Conservation (phyloP, 2,888 invertebrate genomes). For the Nomada hirtipes region DNA sequence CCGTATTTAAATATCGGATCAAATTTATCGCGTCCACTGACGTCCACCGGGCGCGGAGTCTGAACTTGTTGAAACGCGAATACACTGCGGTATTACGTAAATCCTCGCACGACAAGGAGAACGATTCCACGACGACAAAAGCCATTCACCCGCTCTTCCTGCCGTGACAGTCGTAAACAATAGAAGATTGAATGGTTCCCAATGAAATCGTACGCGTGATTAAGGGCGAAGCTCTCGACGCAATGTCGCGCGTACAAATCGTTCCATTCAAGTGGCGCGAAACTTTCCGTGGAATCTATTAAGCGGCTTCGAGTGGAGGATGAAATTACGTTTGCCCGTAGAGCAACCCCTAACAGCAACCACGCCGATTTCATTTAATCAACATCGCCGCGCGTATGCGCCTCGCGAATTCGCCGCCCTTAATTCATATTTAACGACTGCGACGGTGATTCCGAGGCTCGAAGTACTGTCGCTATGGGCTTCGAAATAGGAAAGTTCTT, state of each 20-base stretch:
- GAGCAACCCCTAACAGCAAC: conserved; percentile 9
- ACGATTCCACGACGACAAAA: conserved; percentile 3
- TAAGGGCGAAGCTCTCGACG: not conserved
- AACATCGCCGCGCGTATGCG: conserved; percentile 11
- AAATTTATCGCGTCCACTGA: not conserved
- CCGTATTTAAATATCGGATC: not conserved
- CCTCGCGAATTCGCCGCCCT: not conserved
- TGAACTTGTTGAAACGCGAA: too few species aligned
- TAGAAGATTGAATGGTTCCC: conserved; percentile 14
- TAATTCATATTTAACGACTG: conserved; percentile 24
- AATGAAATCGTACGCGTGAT: conserved; percentile 6
- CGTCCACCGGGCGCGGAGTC: not conserved
- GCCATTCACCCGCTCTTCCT: not conserved
- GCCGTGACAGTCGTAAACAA: conserved; percentile 25
- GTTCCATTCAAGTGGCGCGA: not conserved
- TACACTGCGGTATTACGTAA: not conserved
- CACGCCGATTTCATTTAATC: conserved; percentile 32
- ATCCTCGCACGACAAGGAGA: not conserved
- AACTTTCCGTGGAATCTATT: conserved; percentile 43
- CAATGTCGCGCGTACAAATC: not conserved
- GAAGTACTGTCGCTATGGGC: not conserved
- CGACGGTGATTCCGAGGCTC: not conserved
- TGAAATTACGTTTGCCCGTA: conserved; percentile 50
- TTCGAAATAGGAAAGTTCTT: not conserved
- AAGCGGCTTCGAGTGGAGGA: conserved; percentile 25